Evolutionary conservation across 2,888 invertebrate genomes (phyloP), one percentile per base, ranked within the genome.

Genomic region (Leptura quadrifasciata): DNA sequence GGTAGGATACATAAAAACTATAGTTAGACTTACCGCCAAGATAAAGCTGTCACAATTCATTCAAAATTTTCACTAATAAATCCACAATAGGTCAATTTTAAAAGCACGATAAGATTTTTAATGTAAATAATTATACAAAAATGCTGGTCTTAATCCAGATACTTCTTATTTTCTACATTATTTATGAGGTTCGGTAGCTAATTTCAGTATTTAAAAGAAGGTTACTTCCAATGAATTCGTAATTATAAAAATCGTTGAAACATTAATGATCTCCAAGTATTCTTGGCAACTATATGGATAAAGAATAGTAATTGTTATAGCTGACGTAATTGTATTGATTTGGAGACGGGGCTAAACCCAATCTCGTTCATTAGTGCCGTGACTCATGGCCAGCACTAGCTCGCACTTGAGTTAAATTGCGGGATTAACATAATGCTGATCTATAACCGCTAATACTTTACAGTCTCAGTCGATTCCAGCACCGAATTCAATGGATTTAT

Each of bases 281-380:
- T 74, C 68, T 63, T 39, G 63, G 35, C 55, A 24, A 74, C 67
- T 57, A 35, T 69, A 68, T 69, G 68, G 67, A 61, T 63, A 69
- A 74, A 74, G 74, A 74, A 74, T 74, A 74, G 76, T 75, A 80
- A 80, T 80, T 79, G 77, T 77, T 77, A 75, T 71, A 74, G 79
- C 77, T 80, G 80, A 80, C 79, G 80, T 77, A 80, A 80, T 76
- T 79, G 79, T 80, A 79, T 80, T 77, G 80, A 80, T 80, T 79
- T 65, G 72, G 72, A 67, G 76, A 67, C 74, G 72, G 78, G 70
- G 75, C 75, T 77, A 72, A 80, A 80, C 73, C 74, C 76, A 80
- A 76, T 80, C 76, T 76, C 76, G 78, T 78, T 79, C 80, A 80
- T 80, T 80, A 80, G 69, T 75, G 76, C 68, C 75, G 69, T 77